Percentiles rank a stretch among this genome's conserved stretches.
phyloP scores from a whole-genome alignment of 2,888 invertebrate genomes.

The Drosophila pegasa region DNA sequence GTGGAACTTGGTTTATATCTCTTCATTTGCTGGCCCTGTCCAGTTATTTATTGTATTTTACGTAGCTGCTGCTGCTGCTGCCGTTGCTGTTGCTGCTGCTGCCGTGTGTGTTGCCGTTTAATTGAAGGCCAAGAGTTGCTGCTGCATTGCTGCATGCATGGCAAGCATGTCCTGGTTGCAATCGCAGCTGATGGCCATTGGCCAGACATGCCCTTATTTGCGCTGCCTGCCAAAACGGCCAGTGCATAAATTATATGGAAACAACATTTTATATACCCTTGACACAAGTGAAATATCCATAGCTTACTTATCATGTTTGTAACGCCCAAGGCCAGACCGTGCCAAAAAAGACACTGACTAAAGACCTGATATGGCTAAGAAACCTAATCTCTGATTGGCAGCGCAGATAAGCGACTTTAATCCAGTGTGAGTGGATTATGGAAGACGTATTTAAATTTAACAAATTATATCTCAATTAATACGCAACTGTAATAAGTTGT shows the following conservation, averaged over 20 bases:
- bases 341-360: constrained; percentile 15
- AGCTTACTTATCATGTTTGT: constrained; percentile 50
- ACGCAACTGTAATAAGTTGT: neutral
- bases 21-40: constrained; percentile 72
- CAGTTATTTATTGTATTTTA: constrained; percentile 79
- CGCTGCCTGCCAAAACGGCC: constrained; percentile 72
- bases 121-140: constrained; percentile 76
- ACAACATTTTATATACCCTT: constrained; percentile 52
- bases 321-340: constrained; percentile 32
- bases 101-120: constrained; percentile 63
- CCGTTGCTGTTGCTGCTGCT: constrained; percentile 31
- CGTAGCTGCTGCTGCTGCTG: constrained; percentile 42
- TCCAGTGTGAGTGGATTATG: too few species aligned
- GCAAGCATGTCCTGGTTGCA: constrained; percentile 79
- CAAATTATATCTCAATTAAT: too few species aligned
- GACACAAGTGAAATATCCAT: constrained; percentile 47
- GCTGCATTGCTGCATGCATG: constrained; percentile 77
- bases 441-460: neutral
- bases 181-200: constrained; percentile 73
- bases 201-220: constrained; percentile 78
- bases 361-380: constrained; percentile 4
- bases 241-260: constrained; percentile 72
- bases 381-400: constrained; percentile 14
- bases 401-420: constrained; percentile 5
- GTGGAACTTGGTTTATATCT: constrained; percentile 74